Percentiles rank a stretch among this genome's conserved stretches.
Evolutionary conservation across 35 echinoderm and acorn worm species (phyloP).

Genomic region (Ophiothrix spiculata): DNA sequence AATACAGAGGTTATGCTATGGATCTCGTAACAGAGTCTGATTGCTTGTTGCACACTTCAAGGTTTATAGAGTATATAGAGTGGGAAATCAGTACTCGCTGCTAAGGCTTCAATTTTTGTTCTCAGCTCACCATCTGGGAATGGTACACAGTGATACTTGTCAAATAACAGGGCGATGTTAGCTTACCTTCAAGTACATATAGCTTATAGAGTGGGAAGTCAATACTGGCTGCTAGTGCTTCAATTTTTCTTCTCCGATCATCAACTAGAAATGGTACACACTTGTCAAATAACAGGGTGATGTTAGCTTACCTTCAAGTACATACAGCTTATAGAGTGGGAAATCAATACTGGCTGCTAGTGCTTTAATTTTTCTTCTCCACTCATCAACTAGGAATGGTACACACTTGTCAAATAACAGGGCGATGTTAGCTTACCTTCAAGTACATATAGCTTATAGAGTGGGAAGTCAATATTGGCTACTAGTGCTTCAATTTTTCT

Average conservation of each 20-base stretch:
- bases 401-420: slow-evolving; percentile 94
- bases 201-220: slow-evolving; percentile 95
- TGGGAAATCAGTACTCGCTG: slow-evolving; percentile 80
- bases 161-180: slow-evolving; percentile 64
- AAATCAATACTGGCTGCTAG: slow-evolving; percentile 83
- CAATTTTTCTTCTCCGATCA: slow-evolving; percentile 61
- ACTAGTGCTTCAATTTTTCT: slow-evolving; percentile 89
- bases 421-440: slow-evolving; percentile 64
- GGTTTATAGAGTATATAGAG: slow-evolving; percentile 96
- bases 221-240: slow-evolving; percentile 81
- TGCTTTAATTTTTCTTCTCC: slow-evolving; percentile 57
- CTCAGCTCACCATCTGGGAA: slow-evolving; percentile 86
- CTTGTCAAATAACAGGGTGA: slow-evolving; percentile 97
- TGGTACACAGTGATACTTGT: slow-evolving; percentile 70
- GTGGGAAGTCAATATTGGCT: slow-evolving; percentile 78
- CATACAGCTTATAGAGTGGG: slow-evolving; percentile 96
- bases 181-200: slow-evolving; percentile 92
- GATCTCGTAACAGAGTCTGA: no score
- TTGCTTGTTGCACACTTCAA: no score
- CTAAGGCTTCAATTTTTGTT: slow-evolving; percentile 90
- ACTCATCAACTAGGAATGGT: slow-evolving; percentile 79
- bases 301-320: slow-evolving; percentile 83
- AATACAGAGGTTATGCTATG: no score
- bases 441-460: slow-evolving; percentile 97
- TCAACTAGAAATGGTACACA: slow-evolving; percentile 83